Base-by-base conservation (phyloP, 2,113 vertebrate species). In the Crotalus helleri region DNA sequence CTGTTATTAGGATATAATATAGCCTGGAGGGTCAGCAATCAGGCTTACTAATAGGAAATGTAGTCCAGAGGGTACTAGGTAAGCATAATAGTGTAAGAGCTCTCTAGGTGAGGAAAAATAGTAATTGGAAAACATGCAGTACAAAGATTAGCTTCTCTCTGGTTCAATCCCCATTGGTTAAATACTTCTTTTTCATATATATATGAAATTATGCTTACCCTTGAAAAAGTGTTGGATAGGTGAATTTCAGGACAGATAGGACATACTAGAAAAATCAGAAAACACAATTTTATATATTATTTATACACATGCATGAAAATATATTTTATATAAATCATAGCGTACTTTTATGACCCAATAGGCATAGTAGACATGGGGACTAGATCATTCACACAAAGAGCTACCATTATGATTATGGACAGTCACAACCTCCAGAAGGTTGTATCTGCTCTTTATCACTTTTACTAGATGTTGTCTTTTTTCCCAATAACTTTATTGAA, bases 161-260 rank as follows among this genome's bases (percentile, higher is more conserved):
- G 5, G 59, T 92, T 93, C 1, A 57, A 54, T 95, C 21, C 12
- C 87, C 4, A 87, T 21, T 85, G 5, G 90, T 53, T 6, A 57
- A 58, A 94, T 23, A 85, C 0, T 58, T 85, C 57, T 92, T 94
- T 94, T 12, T 93, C 61, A 21, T 87, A 24, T 93, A 74, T 85
- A 93, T 90, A 95, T 95, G 44, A 96, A 95, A 94, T 1, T 5
- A 89, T 98, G 99, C 99, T 98, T 97, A 99, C 99, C 99, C 99
- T 98, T 99, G 99, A 96, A 99, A 99, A 97, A 99, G 98, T 3
- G 99, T 99, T 91, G 99, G 99, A 96, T 98, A 99, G 81, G 99
- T 99, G 97, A 99, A 99, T 94, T 99, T 99, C 97, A 99, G 97
- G 93, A 99, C 98, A 93, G 99, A 99, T 95, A 99, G 97, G 91